Base-by-base conservation (phyloP, 2,888 invertebrate genomes). In the Eucriotettix oculatus region DNA sequence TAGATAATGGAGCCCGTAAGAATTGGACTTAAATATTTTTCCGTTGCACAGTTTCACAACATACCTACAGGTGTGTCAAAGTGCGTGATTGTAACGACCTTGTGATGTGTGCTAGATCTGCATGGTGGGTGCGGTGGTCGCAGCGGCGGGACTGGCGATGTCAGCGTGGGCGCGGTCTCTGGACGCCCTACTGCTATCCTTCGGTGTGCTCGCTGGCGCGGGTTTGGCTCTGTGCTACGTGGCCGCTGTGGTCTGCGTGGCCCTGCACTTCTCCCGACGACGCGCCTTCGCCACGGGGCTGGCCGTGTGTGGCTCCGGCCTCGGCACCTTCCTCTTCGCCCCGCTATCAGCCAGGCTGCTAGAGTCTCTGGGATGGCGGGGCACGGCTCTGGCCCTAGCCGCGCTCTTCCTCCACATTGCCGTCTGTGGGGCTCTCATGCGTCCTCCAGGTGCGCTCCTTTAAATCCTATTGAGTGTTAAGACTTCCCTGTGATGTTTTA, bases 191-290 rank as follows among this genome's bases (percentile, higher is more conserved):
- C 87, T 87, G 70, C 73, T 91, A 63, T 90, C 90, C 0, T 90
- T 91, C 71, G 90, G 90, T 29, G 79, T 91, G 16, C 78, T 90
- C 68, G 84, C 90, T 48, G 91, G 92, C 1, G 87, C 90, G 67
- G 92, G 91, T 14, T 76, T 92, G 64, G 88, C 90, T 67, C 76
- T 91, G 62, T 90, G 90, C 71, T 92, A 90, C 73, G 90, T 91
- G 58, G 86, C 90, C n/a, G 90, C 91, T 1, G 90, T 92, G 10
- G 91, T 92, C 2, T 88, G 90, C 66, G 91, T 93, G 42, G 90
- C 91, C 1, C 91, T 90, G 71, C 92, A 91, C 72, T 93, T 93
- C 71, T 90, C 91, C 69, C 86, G 86, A 72, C 83, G 80, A 69
- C 79, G 90, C 61, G 89, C 90, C 0, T 80, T 91, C 64, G 93